Evolutionary conservation across 2,888 invertebrate species (phyloP), one percentile per base, ranked within the genome.

Genomic region (Prostheceraeus crozeri): DNA sequence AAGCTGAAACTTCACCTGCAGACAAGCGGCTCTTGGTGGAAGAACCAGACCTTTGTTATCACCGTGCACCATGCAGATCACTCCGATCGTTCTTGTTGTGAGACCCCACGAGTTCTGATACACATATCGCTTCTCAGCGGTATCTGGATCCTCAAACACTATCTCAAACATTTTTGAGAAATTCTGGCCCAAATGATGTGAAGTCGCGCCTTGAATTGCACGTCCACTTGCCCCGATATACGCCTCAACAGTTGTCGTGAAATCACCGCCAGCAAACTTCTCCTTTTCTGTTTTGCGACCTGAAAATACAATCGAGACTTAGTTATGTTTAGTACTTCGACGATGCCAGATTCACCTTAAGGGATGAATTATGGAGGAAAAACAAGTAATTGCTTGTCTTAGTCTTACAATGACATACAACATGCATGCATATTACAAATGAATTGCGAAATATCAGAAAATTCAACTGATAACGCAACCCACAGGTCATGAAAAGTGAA

Each of bases 121-220:
- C 1, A 89, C 91, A 72, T 82, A 80, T 35, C 68, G 58, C 63
- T 76, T 88, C 67, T 85, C 83, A 66, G 87, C 74, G 1, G 76
- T 85, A 68, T 87, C 86, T 0, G 90, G 90, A 73, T 94, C 87
- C 75, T 96, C 94, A 72, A 84, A 90, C 8, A 86, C 83, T 60
- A 99, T 90, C 68, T 96, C 91, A 78, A 98, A 98, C 93, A 99
- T 99, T 79, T 89, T 91, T 0, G 94, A 90, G 79, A 99, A 99
- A 79, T 98, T 99, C 78, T 98, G 96, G 0, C 98, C 98, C 58
- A 99, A 79, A 77, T 94, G 91, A 78, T 99, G 98, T 57, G 96
- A 96, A 0, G 98, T 99, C 0, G 86, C 98, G 2, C 93, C 83
- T 80, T 89, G 93, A 68, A 96, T 89, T 0, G 85, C 94, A 40